These are phyloP conservation scores for Catostylus mosaicus DNA, from an alignment of 30 jellyfish, hydroid and myxozoan genomes.

Conservation along the genomic window DNA sequence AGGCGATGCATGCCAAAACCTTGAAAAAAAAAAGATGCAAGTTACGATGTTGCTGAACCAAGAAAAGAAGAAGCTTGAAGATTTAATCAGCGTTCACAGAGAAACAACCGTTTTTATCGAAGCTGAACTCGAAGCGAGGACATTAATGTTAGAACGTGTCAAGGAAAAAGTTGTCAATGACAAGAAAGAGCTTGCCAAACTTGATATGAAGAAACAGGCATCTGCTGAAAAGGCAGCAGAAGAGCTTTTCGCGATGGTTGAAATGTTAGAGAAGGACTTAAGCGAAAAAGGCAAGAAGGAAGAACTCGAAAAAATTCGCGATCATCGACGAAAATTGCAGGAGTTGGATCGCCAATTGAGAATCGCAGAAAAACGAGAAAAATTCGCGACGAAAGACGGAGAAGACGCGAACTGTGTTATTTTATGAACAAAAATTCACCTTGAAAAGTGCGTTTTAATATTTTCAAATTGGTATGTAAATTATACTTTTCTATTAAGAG, in stretches of 20 bases:
- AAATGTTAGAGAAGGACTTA: slow-evolving; percentile 88
- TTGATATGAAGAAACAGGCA: slow-evolving; percentile 91
- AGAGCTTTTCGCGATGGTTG: slow-evolving; percentile 93
- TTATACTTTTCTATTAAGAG: slow-evolving; percentile 8
- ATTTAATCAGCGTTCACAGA: slow-evolving; percentile 78
- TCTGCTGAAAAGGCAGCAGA: slow-evolving; percentile 88
- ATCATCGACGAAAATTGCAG: slow-evolving; percentile 82
- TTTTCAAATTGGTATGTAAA: slow-evolving; percentile 35
- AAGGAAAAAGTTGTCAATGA: slow-evolving; percentile 89
- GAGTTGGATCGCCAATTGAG: slow-evolving; percentile 91
- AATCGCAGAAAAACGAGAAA: slow-evolving; percentile 87
- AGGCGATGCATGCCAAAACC: slow-evolving; percentile 76
- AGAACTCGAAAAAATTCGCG: slow-evolving; percentile 82
- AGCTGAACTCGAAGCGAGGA: slow-evolving; percentile 90
- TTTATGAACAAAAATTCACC: slow-evolving; percentile 1
- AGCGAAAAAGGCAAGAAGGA: slow-evolving; percentile 91
- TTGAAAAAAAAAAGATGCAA: slow-evolving; percentile 76
- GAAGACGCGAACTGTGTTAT: slow-evolving; percentile 77
- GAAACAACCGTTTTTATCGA: slow-evolving; percentile 90
- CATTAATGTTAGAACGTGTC: slow-evolving; percentile 73
- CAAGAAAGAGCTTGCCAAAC: slow-evolving; percentile 85
- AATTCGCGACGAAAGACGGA: slow-evolving; percentile 75
- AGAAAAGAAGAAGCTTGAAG: slow-evolving; percentile 78
- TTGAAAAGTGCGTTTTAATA: neutral
- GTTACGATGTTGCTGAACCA: slow-evolving; percentile 39